These are phyloP conservation scores for Pollicipes pollicipes DNA, from an alignment of 1,140 invertebrate genomes.

Conservation along the genomic window DNA sequence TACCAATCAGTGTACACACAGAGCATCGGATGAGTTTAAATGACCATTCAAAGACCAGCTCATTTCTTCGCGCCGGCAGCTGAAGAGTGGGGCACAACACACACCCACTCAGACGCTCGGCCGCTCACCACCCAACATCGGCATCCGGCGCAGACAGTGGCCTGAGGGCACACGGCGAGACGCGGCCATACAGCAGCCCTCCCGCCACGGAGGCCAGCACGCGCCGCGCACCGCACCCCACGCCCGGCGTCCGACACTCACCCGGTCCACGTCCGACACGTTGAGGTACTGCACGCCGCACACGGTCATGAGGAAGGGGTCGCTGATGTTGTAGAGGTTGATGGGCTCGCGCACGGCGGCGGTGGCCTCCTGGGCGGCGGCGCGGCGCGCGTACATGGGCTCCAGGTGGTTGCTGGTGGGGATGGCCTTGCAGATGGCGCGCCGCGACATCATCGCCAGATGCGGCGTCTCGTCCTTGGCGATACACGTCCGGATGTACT, in stretches of 20 bases:
- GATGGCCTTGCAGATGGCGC: constrained; percentile 28
- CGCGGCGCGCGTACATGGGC: constrained; percentile 30
- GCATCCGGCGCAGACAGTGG: too few species aligned
- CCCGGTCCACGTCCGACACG: neutral
- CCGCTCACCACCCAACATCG: too few species aligned
- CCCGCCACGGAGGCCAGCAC: too few species aligned
- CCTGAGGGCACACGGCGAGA: too few species aligned
- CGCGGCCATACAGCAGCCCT: too few species aligned
- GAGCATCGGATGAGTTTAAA: too few species aligned
- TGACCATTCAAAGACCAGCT: too few species aligned
- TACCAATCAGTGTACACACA: too few species aligned
- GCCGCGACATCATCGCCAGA: constrained; percentile 33
- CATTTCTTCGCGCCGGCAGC: too few species aligned
- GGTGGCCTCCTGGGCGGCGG: constrained; percentile 10
- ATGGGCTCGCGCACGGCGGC: constrained; percentile 7
- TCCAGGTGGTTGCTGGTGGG: constrained; percentile 26
- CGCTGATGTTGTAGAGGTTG: constrained; percentile 14
- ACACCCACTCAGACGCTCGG: too few species aligned
- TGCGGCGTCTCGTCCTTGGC: constrained; percentile 30
- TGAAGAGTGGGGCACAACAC: too few species aligned
- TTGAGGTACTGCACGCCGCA: neutral
- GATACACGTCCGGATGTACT: constrained; percentile 34
- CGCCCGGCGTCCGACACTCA: constrained; percentile 6
- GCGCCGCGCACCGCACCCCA: constrained; percentile 20
- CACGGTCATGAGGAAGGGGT: constrained; percentile 24